A percentile compares a stretch with the other conserved stretches of the same genome.
Conservation (phyloP, 2,797 vertebrate species). For the Pipistrellus nathusii region DNA sequence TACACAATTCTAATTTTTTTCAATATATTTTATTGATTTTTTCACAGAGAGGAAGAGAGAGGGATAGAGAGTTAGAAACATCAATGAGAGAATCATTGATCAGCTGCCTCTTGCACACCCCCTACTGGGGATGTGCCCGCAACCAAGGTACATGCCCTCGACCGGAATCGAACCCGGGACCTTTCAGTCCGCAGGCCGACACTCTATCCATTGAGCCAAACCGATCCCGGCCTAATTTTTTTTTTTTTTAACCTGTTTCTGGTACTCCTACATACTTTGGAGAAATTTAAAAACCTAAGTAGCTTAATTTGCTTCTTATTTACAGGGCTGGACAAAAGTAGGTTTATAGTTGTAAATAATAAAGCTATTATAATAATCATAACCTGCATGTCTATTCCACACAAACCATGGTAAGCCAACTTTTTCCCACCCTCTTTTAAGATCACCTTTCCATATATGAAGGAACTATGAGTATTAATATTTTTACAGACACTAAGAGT, state of each 20-base stretch:
- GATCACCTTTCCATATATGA: slow-evolving; percentile 6
- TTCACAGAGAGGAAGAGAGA: too few species aligned
- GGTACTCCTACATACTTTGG: neutral
- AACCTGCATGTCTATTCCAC: neutral
- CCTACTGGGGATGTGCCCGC: too few species aligned
- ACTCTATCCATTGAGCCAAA: too few species aligned
- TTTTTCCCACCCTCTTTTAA: neutral
- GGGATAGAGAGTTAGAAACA: too few species aligned
- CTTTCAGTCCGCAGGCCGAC: too few species aligned
- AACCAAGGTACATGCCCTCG: too few species aligned
- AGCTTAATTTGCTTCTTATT: slow-evolving; percentile 27
- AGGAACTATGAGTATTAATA: neutral
- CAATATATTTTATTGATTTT: too few species aligned
- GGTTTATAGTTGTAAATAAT: neutral
- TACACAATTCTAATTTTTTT: slow-evolving; percentile 46
- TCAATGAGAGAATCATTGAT: too few species aligned
- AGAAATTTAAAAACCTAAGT: slow-evolving; percentile 37
- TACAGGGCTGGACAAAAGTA: neutral
- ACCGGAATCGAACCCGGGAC: too few species aligned
- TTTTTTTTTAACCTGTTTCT: slow-evolving; percentile 46
- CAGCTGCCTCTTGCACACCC: too few species aligned
- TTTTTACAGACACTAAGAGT: slow-evolving; percentile 19
- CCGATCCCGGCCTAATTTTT: too few species aligned
- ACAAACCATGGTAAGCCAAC: neutral
- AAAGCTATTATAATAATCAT: neutral